Percentiles rank a stretch among this genome's conserved stretches.
Conservation (phyloP, 1,140 invertebrate species). For the Caenorhabditis brenneri region DNA sequence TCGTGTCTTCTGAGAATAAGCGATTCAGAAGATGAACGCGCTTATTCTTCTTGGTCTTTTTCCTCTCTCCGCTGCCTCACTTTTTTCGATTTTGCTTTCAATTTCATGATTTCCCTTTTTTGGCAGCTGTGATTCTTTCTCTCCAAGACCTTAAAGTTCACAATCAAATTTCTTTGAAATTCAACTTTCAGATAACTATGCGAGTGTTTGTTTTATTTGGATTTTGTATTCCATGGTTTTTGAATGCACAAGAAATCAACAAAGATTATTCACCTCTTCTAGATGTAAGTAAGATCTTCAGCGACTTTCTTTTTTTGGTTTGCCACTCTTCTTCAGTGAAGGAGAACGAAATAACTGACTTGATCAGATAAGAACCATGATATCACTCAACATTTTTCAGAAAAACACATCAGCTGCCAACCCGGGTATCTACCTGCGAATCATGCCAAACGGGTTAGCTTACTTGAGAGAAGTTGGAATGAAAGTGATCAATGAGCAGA, state of each 20-base stretch:
- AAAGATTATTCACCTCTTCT: conserved; percentile 45
- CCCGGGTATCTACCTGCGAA: conserved; percentile 65
- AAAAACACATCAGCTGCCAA: conserved; percentile 69
- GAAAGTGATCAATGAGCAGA: conserved; percentile 71
- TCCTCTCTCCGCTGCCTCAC: neutral
- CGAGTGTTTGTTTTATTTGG: neutral
- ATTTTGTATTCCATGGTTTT: neutral
- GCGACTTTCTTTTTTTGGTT: neutral
- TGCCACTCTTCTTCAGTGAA: too few species aligned
- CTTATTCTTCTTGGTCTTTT: conserved; percentile 26
- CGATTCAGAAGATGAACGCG: conserved; percentile 35
- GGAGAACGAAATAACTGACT: too few species aligned
- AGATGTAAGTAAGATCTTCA: conserved; percentile 28
- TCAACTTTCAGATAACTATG: neutral
- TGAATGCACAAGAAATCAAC: conserved; percentile 16
- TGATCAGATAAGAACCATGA: neutral
- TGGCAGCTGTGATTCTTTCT: neutral
- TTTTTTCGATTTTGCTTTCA: neutral
- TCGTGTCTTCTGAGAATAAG: conserved; percentile 32
- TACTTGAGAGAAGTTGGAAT: conserved; percentile 70
- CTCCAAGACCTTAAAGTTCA: neutral
- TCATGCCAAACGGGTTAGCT: conserved; percentile 70
- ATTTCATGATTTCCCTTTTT: neutral
- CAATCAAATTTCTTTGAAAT: neutral
- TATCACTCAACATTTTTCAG: conserved; percentile 54